Base-by-base conservation (phyloP, 2,888 invertebrate species). In the Hydropsyche betteni region DNA sequence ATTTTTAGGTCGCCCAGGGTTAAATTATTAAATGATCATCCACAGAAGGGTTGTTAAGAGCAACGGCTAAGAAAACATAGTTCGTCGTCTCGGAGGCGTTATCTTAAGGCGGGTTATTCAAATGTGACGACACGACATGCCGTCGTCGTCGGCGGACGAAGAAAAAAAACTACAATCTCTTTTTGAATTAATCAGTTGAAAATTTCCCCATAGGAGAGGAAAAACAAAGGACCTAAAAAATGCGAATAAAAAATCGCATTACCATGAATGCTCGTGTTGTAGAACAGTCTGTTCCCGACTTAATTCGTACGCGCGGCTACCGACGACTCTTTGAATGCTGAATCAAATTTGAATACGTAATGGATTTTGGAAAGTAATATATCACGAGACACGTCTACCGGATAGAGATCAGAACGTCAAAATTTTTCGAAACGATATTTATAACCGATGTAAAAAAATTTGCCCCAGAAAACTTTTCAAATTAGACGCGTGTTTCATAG, bases 281-380 rank as follows among this genome's bases (percentile, higher is more conserved):
- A 70, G 24, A 70, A 70, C 70, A 53, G 70, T 70, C 52, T 53
- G 70, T 70, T 70, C 33, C 70, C 50, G 34, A 70, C 70, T 64
- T 64, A 64, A 64, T 64, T 64, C 64, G 64, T 36, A 34, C 70
- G 70, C 44, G 44, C 44, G 44, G 44, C 44, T 51, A 53, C 52
- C 51, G 70, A 70, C 53, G 53, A 70, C 52, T 70, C 52, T 69
- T 69, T 70, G 70, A 70, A 70, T 53, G 52, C 52, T 70, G 70
- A 70, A 70, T 70, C 51, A 34, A 53, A 70, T 70, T 70, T 70
- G 70, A 70, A 70, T 70, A 53, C 53, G 44, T 70, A 70, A 70
- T 70, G 52, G 52, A 50, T 36, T 34, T 36, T 64, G 8, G 44
- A 44, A 34, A 64, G 64, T 64, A 64, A 64, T 64, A 64, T 34